phyloP scores from a whole-genome alignment of 1,140 invertebrate species.

The Pachyrhynchus sulphureomaculatus region DNA sequence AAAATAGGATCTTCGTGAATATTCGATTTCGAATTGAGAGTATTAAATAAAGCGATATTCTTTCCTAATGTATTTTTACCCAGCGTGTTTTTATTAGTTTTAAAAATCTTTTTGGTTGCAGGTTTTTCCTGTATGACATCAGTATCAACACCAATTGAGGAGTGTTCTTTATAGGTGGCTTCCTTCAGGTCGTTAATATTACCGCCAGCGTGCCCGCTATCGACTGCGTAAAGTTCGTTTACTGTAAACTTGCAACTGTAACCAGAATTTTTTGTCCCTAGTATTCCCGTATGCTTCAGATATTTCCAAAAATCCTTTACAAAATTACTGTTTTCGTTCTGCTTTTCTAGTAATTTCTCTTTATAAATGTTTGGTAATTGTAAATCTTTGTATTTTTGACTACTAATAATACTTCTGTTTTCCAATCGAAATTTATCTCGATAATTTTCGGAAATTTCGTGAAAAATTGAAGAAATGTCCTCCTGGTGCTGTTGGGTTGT shows the following conservation, averaged over 20 bases:
- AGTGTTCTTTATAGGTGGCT: too few species aligned
- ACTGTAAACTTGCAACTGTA: conserved; percentile 40
- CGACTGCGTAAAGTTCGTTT: conserved; percentile 33
- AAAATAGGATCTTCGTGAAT: conserved; percentile 47
- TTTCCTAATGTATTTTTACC: conserved; percentile 35
- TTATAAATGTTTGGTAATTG: conserved; percentile 38
- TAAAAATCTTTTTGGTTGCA: not conserved
- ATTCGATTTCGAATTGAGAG: conserved; percentile 43
- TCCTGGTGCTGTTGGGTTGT: not conserved
- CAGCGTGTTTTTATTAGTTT: not conserved
- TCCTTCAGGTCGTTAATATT: too few species aligned
- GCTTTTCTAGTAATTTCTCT: conserved; percentile 31
- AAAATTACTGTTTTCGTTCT: conserved; percentile 9
- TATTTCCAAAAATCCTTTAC: conserved; percentile 35
- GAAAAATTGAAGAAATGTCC: conserved; percentile 34
- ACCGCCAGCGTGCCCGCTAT: too few species aligned
- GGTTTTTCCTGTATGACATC: not conserved
- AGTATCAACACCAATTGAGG: too few species aligned
- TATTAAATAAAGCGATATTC: conserved; percentile 42
- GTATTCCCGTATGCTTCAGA: conserved; percentile 31
- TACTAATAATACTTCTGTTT: not conserved
- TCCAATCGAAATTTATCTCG: conserved; percentile 38
- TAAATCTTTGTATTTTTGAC: conserved; percentile 20
- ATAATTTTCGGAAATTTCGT: conserved; percentile 43
- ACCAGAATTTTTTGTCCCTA: conserved; percentile 10